Evolutionary conservation across 2,797 vertebrate genomes (phyloP), one percentile per base, ranked within the genome.

Genomic region (Crax fasciolata): DNA sequence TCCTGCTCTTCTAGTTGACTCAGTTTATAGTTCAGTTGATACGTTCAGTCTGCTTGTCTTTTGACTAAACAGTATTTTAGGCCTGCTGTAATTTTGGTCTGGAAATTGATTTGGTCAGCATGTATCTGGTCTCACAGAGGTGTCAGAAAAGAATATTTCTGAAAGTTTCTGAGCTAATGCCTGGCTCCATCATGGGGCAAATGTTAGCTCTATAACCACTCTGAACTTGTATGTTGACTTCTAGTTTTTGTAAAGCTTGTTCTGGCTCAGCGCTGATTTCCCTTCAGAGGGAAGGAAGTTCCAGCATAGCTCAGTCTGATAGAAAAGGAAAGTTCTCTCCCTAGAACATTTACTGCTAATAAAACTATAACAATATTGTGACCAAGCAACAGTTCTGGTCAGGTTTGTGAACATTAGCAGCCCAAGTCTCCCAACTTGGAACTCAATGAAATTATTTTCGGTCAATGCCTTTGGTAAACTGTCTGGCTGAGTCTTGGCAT

Each of bases 181-280:
- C 41, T 1, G 4, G 1, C 21, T 61, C 48, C 28, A 1, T 61
- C 0, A 0, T 27, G 46, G 27, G 25, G 10, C 10, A 84, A 48
- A 4, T 5, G 1, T 39, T 72, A 58, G 11, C 57, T 82, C 4
- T 54, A 9, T 35, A 30, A 57, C 8, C 28, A 6, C 49, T 57
- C 32, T 68, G 48, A 90, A 25, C 27, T 67, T 5, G 0, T 30
- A 1, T 18, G 20, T n/a, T 76, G 70, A 25, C 30, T 14, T 10
- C 35, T 61, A 27, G 17, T 39, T 6, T 9, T 6, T 20, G 9
- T 61, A 25, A 65, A 43, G 20, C 28, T 44, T 55, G 32, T 58
- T 13, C 67, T 58, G 52, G 18, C 57, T 82, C 5, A 4, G n/a
- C 77, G 23, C 17, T 51, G 24, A 46, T 58, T 87, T 62, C 38